Evolutionary conservation across 2,113 vertebrate species (phyloP), one percentile per base, ranked within the genome.

Genomic region (Python bivittatus): DNA sequence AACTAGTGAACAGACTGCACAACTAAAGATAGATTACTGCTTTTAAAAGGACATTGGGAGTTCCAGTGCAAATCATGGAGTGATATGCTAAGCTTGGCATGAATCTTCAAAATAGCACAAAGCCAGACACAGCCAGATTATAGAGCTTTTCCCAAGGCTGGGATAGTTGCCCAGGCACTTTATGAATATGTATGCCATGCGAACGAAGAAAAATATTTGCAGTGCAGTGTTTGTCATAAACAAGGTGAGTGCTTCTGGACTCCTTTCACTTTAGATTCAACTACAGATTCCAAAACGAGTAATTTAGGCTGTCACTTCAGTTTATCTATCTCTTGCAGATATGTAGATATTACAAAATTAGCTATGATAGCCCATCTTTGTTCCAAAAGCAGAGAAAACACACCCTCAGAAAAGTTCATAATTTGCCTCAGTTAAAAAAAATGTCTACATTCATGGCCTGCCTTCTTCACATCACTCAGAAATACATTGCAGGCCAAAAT

Each of bases 181-280:
- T 96, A 96, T 96, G 96, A 97, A 96, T 96, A 97, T 95, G 8
- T 0, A 0, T 96, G 95, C 92, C 88, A 95, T 87, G 92, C 0
- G 90, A 96, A 89, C 93, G 83, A 94, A 95, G 0, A 25, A 94
- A 93, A 95, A 86, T 4, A 0, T 86, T 91, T 94, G 93, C 94
- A 93, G 92, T 60, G 0, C 0, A 94, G 38, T 94, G 95, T 94
- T 29, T 22, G 92, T 91, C 93, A 90, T 53, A 84, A 83, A 54
- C 91, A 94, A 58, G 29, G n/a, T 89, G 11, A 95, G 93, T 88
- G 64, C 0, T 0, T 53, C 48, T 0, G 0, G 86, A n/a, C 54
- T 83, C 86, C 87, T 88, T 88, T 53, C 38, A 87, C 89, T 90
- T 68, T 72, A 23, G n/a, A 89, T 64, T 27, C 72, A 91, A 90